Evolutionary conservation across 1,140 invertebrate species (phyloP).

Genomic region (Pseudachorutes palmiensis): DNA sequence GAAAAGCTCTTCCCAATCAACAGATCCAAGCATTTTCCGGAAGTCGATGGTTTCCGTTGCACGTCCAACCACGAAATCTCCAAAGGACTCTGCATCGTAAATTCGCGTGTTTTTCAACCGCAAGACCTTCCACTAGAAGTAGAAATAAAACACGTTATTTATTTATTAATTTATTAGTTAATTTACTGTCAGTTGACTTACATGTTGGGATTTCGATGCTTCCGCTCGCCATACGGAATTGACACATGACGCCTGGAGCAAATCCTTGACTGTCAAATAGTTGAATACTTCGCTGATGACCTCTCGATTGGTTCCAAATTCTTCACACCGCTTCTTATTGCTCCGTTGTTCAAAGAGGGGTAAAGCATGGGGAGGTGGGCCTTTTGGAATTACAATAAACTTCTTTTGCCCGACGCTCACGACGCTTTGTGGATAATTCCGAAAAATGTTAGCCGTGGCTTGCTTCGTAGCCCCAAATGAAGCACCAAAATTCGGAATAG

Average conservation of each 20-base stretch:
- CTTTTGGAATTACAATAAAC: slow-evolving; percentile 25
- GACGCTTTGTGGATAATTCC: slow-evolving; percentile 23
- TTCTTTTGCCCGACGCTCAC: slow-evolving; percentile 30
- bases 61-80: not conserved
- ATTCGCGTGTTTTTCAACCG: slow-evolving; percentile 7
- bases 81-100: not conserved
- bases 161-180: too few species aligned
- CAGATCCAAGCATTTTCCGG: slow-evolving; percentile 4
- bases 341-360: not conserved
- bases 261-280: slow-evolving; percentile 12
- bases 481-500: not conserved
- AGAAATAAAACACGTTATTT: not conserved
- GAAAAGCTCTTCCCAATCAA: not conserved
- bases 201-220: not conserved
- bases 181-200: not conserved
- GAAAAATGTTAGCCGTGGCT: not conserved
- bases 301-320: not conserved
- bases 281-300: not conserved
- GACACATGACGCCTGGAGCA: slow-evolving; percentile 1
- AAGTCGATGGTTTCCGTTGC: slow-evolving; percentile 11
- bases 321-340: not conserved
- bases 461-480: not conserved
- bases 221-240: not conserved
- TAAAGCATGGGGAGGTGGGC: not conserved
- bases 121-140: slow-evolving; percentile 4